These are phyloP conservation scores for Ennomos erosarius DNA, from an alignment of 2,888 invertebrate genomes.

Conservation along the genomic window DNA sequence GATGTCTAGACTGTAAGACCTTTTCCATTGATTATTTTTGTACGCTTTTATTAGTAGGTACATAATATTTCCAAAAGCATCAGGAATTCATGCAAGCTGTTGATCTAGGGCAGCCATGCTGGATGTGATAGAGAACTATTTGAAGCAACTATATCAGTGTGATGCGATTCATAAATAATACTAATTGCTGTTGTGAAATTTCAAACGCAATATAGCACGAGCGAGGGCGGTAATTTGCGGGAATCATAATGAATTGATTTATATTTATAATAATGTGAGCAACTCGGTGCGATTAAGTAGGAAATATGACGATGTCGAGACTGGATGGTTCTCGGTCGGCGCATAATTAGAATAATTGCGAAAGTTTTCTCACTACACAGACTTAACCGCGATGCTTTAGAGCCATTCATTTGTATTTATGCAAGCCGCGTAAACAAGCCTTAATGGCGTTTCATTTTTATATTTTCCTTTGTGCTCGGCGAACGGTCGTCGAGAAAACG, in stretches of 20 bases:
- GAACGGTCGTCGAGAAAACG: constrained; percentile 46
- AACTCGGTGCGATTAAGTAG: constrained; percentile 76
- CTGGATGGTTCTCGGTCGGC: constrained; percentile 71
- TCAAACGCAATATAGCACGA: constrained; percentile 51
- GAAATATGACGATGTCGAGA: constrained; percentile 75
- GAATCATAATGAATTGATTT: constrained; percentile 71
- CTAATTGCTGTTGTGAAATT: constrained; percentile 47
- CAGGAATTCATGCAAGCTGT: no score
- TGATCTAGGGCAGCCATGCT: no score
- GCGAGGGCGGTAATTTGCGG: constrained; percentile 59
- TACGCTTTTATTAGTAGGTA: background rate
- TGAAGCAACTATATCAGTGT: constrained; percentile 16
- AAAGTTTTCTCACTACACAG: constrained; percentile 74
- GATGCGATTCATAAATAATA: constrained; percentile 35
- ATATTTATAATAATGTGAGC: constrained; percentile 73
- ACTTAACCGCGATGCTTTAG: constrained; percentile 67
- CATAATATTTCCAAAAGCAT: no score
- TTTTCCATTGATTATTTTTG: constrained; percentile 10
- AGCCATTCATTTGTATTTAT: constrained; percentile 74
- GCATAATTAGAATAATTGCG: constrained; percentile 82
- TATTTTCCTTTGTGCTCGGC: constrained; percentile 51
- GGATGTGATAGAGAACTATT: constrained; percentile 5
- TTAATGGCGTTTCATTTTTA: constrained; percentile 59
- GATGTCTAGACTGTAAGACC: constrained; percentile 26
- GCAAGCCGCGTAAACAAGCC: constrained; percentile 66